phyloP scores from a whole-genome alignment of 2,797 vertebrate species.

The Parauchenoglanis punctatus region DNA sequence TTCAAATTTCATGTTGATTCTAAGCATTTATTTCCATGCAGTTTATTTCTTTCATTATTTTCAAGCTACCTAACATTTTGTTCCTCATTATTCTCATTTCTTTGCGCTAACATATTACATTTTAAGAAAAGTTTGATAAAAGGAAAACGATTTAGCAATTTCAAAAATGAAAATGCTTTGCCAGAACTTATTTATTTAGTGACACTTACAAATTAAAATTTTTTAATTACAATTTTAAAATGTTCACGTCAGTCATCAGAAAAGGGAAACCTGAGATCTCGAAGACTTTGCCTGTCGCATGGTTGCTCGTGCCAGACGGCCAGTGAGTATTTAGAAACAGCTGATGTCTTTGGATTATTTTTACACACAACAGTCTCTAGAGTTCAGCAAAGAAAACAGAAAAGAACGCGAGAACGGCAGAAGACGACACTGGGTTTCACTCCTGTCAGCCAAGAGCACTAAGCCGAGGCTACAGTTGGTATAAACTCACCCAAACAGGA shows the following conservation, averaged over 20 bases:
- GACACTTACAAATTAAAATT: too few species aligned
- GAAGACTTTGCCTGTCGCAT: background rate
- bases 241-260: background rate
- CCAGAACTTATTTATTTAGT: background rate
- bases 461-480: background rate
- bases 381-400: background rate
- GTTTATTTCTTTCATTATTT: background rate
- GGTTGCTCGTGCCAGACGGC: background rate
- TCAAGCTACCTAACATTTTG: background rate
- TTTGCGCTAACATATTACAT: background rate
- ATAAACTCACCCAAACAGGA: background rate
- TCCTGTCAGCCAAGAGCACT: background rate
- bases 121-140: background rate
- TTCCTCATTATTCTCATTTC: background rate
- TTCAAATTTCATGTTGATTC: background rate
- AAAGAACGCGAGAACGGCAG: background rate
- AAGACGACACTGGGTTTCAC: background rate
- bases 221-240: too few species aligned
- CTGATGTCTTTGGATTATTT: background rate
- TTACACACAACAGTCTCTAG: background rate
- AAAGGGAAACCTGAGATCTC: background rate
- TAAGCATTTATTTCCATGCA: background rate
- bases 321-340: background rate
- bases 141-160: background rate
- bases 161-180: background rate